Conservation (phyloP, 2,113 vertebrate species). For the Chunga burmeisteri region DNA sequence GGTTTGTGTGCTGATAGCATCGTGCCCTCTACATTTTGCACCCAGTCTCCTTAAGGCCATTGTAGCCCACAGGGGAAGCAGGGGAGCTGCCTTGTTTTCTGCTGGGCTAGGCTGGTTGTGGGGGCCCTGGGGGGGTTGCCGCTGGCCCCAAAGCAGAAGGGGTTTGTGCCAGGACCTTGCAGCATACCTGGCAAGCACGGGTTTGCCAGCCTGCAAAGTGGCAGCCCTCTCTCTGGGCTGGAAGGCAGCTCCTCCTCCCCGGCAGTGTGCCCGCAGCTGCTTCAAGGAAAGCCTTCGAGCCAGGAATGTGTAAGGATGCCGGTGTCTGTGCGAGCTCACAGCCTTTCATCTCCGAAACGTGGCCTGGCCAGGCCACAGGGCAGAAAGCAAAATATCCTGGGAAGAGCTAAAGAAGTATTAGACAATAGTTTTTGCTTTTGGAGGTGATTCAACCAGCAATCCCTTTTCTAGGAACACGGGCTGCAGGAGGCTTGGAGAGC, state of each 20-base stretch:
- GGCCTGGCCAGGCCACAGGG: not conserved
- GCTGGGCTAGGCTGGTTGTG: not conserved
- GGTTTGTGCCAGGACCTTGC: not conserved
- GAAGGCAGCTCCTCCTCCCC: not conserved
- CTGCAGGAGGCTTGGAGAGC: not conserved
- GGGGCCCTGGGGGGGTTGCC: not conserved
- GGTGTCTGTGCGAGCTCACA: not conserved
- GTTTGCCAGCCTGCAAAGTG: not conserved
- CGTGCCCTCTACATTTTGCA: not conserved
- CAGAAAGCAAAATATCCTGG: slow-evolving; percentile 35
- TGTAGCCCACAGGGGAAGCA: not conserved
- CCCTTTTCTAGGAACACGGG: not conserved
- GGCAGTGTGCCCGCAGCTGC: not conserved
- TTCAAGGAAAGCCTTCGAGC: slow-evolving; percentile 42
- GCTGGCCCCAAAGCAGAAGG: not conserved
- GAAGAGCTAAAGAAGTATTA: slow-evolving; percentile 19
- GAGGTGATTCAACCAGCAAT: slow-evolving; percentile 10
- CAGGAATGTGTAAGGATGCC: slow-evolving; percentile 44
- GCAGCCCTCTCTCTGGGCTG: not conserved
- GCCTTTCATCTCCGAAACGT: slow-evolving; percentile 41
- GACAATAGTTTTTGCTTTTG: slow-evolving; percentile 6
- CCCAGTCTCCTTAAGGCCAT: not conserved
- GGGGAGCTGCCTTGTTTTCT: slow-evolving; percentile 13
- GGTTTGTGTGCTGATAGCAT: not conserved
- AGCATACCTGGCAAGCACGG: not conserved